A percentile compares a stretch with the other conserved stretches of the same genome.
These are phyloP conservation scores for Acanthornis magna DNA, from an alignment of 2,797 vertebrate species.

Conservation along the genomic window DNA sequence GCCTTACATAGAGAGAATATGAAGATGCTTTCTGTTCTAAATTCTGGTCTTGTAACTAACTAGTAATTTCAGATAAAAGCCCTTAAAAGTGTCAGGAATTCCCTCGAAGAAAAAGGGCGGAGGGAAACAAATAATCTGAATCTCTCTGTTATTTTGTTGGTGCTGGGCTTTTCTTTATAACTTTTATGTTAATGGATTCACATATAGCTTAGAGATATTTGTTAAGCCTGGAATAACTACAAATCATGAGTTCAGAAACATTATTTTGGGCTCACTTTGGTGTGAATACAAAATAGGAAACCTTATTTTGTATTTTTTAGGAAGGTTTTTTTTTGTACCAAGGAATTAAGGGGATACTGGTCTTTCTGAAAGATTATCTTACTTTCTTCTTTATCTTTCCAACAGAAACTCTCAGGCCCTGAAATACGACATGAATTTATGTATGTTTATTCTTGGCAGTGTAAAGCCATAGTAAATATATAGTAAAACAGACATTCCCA, in stretches of 20 bases:
- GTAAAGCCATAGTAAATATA: neutral
- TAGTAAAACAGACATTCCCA: neutral
- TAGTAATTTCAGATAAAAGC: neutral
- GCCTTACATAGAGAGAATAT: neutral
- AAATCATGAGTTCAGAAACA: neutral
- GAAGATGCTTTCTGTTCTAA: neutral
- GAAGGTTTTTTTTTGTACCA: neutral
- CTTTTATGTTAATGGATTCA: neutral
- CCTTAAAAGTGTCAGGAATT: neutral
- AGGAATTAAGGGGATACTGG: neutral
- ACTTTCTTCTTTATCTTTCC: neutral
- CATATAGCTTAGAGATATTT: neutral
- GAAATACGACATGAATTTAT: neutral
- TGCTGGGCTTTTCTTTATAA: accelerated
- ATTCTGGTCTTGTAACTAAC: neutral
- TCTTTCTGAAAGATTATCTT: neutral
- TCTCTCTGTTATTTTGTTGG: neutral
- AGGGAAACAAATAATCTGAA: neutral
- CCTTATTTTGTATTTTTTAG: neutral
- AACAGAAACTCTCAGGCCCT: neutral
- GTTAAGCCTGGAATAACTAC: neutral
- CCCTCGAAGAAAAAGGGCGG: neutral
- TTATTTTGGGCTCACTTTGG: neutral
- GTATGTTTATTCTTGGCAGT: neutral
- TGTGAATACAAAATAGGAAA: neutral